phyloP scores from a whole-genome alignment of 1,140 invertebrate genomes.

The Hypsibius dujardini region DNA sequence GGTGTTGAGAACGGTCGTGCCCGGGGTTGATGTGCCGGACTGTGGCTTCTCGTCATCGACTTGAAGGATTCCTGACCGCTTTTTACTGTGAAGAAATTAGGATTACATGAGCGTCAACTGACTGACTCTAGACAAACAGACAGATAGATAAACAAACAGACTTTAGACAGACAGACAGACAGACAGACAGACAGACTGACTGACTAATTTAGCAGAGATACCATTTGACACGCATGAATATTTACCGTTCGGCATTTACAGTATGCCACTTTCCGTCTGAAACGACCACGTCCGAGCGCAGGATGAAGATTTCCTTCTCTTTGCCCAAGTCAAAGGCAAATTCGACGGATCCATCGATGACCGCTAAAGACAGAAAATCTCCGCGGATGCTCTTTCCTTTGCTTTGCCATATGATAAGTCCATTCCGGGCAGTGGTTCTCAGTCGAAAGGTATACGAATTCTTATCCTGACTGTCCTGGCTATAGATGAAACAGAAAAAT shows the following conservation, averaged over 20 bases:
- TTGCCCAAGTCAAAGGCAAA: slow-evolving; percentile 46
- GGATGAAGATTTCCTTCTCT: slow-evolving; percentile 37
- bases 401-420: slow-evolving; percentile 49
- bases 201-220: too few species aligned
- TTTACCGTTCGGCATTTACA: slow-evolving; percentile 37
- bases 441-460: slow-evolving; percentile 37
- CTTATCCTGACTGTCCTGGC: neutral
- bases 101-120: neutral
- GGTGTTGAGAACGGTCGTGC: slow-evolving; percentile 49
- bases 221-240: too few species aligned
- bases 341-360: slow-evolving; percentile 43
- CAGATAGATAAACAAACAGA: too few species aligned
- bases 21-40: slow-evolving; percentile 42
- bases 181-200: too few species aligned
- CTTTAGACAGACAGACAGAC: too few species aligned
- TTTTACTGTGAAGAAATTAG: slow-evolving; percentile 38
- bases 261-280: slow-evolving; percentile 56
- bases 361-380: slow-evolving; percentile 44
- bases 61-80: slow-evolving; percentile 46
- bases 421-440: slow-evolving; percentile 44
- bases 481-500: too few species aligned
- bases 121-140: too few species aligned
- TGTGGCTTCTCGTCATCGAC: slow-evolving; percentile 47
- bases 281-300: slow-evolving; percentile 42
- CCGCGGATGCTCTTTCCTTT: slow-evolving; percentile 33